Evolutionary conservation across 2,888 invertebrate species (phyloP).

Genomic region (Tipula lateralis): DNA sequence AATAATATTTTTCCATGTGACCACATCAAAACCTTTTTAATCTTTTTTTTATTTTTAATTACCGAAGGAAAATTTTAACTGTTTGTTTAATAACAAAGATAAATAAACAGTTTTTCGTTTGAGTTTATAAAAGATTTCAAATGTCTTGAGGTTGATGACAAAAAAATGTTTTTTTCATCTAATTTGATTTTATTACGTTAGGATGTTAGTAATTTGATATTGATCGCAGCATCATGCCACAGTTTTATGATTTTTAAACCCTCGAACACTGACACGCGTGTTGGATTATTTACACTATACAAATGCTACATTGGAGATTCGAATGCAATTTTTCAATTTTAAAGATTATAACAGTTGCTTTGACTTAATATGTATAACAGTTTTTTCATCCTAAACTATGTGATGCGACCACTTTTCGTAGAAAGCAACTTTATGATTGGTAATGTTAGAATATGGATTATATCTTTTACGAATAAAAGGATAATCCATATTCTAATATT

Average conservation of each 20-base stretch:
- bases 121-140: not conserved
- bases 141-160: slow-evolving; percentile 5
- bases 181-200: not conserved
- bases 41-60: not conserved
- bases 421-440: too few relatives aligned
- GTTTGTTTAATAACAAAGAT: not conserved
- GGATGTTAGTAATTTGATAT: not conserved
- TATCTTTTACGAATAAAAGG: too few relatives aligned
- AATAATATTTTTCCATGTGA: not conserved
- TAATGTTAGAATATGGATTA: too few relatives aligned
- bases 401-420: too few relatives aligned
- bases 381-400: too few relatives aligned
- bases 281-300: too few relatives aligned
- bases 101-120: not conserved
- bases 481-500: too few relatives aligned
- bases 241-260: not conserved
- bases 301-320: too few relatives aligned
- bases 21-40: slow-evolving; percentile 14
- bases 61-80: not conserved
- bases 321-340: too few relatives aligned
- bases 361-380: too few relatives aligned
- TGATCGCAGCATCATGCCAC: not conserved
- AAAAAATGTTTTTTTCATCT: not conserved
- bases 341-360: too few relatives aligned
- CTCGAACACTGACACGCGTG: not conserved